Conservation (phyloP, 2,888 invertebrate species). For the Globia sparganii region DNA sequence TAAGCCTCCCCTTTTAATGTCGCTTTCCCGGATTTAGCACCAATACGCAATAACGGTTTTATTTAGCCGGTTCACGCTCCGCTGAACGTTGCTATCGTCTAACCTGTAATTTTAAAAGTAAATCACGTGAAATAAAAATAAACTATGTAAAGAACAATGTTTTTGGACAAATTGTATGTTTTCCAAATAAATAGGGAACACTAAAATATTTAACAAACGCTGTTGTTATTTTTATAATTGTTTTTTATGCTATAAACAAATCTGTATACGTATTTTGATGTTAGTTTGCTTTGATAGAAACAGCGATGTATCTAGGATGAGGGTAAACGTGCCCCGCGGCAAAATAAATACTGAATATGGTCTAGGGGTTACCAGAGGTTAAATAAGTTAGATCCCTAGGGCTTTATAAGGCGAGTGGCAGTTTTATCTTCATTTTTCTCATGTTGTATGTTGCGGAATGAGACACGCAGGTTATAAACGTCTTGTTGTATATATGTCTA, state of each 20-base stretch:
- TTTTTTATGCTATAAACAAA: conserved; percentile 3
- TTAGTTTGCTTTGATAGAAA: conserved; percentile 37
- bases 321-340: conserved; percentile 32
- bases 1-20: conserved; percentile 51
- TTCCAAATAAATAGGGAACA: conserved; percentile 1
- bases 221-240: conserved; percentile 3
- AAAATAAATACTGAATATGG: conserved; percentile 67
- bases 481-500: not conserved
- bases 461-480: conserved; percentile 10
- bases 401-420: conserved; percentile 19
- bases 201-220: not conserved
- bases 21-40: conserved; percentile 39
- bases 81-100: conserved; percentile 21
- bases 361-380: conserved; percentile 56
- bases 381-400: conserved; percentile 63
- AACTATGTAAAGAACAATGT: not conserved
- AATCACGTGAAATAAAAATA: conserved; percentile 11
- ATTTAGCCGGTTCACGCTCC: conserved; percentile 38
- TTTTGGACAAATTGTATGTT: conserved; percentile 2
- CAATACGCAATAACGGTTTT: conserved; percentile 44
- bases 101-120: conserved; percentile 33
- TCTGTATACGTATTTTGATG: conserved; percentile 7
- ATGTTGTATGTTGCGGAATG: not conserved
- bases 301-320: conserved; percentile 22
- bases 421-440: conserved; percentile 57